Percentiles rank a stretch among this genome's conserved stretches.
Evolutionary conservation across 2,888 invertebrate species (phyloP).

Genomic region (Mechanitis mazaeus): DNA sequence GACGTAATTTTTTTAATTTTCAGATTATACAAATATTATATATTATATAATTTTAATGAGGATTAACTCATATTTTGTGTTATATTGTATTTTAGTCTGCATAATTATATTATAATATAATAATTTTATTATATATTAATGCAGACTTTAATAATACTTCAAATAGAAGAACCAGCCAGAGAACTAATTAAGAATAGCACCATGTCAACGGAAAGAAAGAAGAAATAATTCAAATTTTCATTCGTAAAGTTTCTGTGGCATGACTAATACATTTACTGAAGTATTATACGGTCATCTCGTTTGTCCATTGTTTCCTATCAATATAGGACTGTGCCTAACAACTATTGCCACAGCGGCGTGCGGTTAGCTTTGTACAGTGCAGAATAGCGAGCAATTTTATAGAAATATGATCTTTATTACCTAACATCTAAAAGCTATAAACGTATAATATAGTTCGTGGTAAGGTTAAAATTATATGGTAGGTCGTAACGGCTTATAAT

Average conservation of each 20-base stretch:
- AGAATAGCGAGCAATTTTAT: conserved; percentile 12
- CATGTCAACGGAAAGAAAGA: background rate
- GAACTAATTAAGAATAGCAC: background rate
- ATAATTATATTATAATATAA: no score
- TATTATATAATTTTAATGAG: no score
- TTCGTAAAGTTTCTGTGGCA: conserved; percentile 37
- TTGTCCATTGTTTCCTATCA: conserved; percentile 55
- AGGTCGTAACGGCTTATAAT: conserved; percentile 18
- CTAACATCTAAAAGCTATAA: background rate
- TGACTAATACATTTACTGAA: conserved; percentile 61
- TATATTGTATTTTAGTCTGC: no score
- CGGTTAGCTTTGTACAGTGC: conserved; percentile 34
- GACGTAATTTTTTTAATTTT: background rate
- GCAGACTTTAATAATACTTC: no score
- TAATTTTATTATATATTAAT: no score
- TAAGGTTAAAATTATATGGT: conserved; percentile 15
- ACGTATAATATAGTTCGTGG: conserved; percentile 7
- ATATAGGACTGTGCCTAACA: conserved; percentile 54
- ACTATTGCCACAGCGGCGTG: conserved; percentile 35
- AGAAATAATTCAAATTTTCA: background rate
- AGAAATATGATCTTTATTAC: conserved; percentile 17
- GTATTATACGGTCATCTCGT: conserved; percentile 40
- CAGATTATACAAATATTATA: no score
- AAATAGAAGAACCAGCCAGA: background rate
- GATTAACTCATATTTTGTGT: no score